Conservation (phyloP, 2,888 invertebrate genomes). For the Drosophila anomalata region DNA sequence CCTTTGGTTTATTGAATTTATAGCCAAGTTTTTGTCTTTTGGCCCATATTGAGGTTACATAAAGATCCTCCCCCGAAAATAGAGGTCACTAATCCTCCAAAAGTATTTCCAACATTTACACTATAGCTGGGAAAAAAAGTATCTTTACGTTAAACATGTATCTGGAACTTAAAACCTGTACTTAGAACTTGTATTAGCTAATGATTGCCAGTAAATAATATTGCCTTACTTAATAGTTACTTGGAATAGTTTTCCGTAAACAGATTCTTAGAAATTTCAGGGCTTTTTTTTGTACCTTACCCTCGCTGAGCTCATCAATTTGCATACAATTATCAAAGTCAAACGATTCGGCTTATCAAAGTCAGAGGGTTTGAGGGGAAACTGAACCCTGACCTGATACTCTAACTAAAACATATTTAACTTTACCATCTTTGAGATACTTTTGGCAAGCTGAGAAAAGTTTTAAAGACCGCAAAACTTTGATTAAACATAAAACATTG, state of each 20-base stretch:
- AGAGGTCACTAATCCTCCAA: too few species aligned
- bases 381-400: slow-evolving; percentile 3
- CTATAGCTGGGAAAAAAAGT: too few species aligned
- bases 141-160: too few species aligned
- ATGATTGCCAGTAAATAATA: not conserved
- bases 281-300: not conserved
- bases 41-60: slow-evolving; percentile 63
- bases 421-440: too few species aligned
- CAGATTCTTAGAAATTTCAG: not conserved
- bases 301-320: slow-evolving; percentile 9
- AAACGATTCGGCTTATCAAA: slow-evolving; percentile 7
- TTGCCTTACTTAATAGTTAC: slow-evolving; percentile 10
- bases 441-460: slow-evolving; percentile 9
- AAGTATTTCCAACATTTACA: too few species aligned
- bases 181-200: not conserved
- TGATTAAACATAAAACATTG: slow-evolving; percentile 23
- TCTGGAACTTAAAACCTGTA: not conserved
- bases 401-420: too few species aligned
- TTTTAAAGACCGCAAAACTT: slow-evolving; percentile 40
- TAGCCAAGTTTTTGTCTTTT: slow-evolving; percentile 40
- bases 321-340: slow-evolving; percentile 12
- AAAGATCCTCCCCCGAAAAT: slow-evolving; percentile 29
- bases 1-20: slow-evolving; percentile 56
- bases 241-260: slow-evolving; percentile 15
- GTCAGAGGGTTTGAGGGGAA: not conserved